Conservation (phyloP, 2,888 invertebrate species). For the Hoplodrina ambigua region DNA sequence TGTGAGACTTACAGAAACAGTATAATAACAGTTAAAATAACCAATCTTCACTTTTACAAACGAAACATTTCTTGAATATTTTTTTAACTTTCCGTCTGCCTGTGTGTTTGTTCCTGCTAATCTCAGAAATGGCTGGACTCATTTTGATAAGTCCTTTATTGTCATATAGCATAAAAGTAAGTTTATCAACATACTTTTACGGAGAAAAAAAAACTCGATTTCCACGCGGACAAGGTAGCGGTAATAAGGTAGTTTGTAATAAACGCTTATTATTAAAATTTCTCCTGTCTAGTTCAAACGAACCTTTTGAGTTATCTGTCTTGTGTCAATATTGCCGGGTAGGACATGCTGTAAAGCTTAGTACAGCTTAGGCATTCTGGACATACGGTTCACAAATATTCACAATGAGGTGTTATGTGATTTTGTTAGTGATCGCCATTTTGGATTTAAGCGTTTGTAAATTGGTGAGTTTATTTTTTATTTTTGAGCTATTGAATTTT, state of each 20-base stretch:
- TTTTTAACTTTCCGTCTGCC: no score
- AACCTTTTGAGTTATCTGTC: conserved; percentile 39
- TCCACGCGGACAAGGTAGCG: no score
- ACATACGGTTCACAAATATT: conserved; percentile 37
- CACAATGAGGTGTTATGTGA: conserved; percentile 55
- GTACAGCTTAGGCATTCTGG: conserved; percentile 54
- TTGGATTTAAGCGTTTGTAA: conserved; percentile 45
- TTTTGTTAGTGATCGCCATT: conserved; percentile 49
- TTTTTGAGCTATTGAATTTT: background rate
- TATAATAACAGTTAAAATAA: no score
- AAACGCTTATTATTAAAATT: background rate
- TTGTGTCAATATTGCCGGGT: background rate
- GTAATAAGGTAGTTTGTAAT: background rate
- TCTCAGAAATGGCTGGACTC: no score
- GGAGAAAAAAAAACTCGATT: no score
- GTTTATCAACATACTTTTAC: no score
- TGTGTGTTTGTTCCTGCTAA: no score
- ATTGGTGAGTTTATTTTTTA: conserved; percentile 25
- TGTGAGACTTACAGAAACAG: no score
- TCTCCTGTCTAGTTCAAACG: background rate
- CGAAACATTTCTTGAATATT: no score
- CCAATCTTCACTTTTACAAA: no score
- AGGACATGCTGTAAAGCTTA: conserved; percentile 55
- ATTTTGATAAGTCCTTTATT: no score
- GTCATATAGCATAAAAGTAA: no score